These are phyloP conservation scores for Etheostoma nigrum DNA, from an alignment of 2,797 vertebrate genomes.

Conservation along the genomic window DNA sequence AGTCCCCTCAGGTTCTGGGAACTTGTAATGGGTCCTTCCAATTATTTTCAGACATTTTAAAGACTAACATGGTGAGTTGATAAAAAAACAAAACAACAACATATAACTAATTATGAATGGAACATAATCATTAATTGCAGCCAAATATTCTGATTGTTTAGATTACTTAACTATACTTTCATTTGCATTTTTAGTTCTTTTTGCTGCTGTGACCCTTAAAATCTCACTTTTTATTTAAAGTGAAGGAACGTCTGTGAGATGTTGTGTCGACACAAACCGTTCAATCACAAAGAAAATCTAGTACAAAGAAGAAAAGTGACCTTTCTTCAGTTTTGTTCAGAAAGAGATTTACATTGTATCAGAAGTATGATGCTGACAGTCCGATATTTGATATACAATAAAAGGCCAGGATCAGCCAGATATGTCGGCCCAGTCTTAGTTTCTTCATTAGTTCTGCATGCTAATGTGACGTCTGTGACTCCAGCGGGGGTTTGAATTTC, in stretches of 20 bases:
- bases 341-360: neutral
- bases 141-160: too few relatives aligned
- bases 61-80: too few relatives aligned
- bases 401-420: conserved; percentile 17
- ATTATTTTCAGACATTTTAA: too few relatives aligned
- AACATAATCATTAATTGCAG: too few relatives aligned
- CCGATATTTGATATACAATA: conserved; percentile 6
- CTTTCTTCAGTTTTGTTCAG: neutral
- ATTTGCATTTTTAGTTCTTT: too few relatives aligned
- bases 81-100: too few relatives aligned
- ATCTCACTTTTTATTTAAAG: neutral
- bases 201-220: too few relatives aligned
- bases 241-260: neutral
- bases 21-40: too few relatives aligned
- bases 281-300: neutral
- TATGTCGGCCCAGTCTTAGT: neutral
- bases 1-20: too few relatives aligned
- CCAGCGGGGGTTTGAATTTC: conserved; percentile 68
- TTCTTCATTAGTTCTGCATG: neutral
- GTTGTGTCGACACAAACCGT: neutral
- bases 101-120: too few relatives aligned
- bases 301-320: neutral
- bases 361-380: neutral
- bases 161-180: too few relatives aligned
- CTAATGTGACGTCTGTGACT: conserved; percentile 33